These are phyloP conservation scores for Aldabrachelys gigantea DNA, from an alignment of 2,113 vertebrate species.

Conservation along the genomic window DNA sequence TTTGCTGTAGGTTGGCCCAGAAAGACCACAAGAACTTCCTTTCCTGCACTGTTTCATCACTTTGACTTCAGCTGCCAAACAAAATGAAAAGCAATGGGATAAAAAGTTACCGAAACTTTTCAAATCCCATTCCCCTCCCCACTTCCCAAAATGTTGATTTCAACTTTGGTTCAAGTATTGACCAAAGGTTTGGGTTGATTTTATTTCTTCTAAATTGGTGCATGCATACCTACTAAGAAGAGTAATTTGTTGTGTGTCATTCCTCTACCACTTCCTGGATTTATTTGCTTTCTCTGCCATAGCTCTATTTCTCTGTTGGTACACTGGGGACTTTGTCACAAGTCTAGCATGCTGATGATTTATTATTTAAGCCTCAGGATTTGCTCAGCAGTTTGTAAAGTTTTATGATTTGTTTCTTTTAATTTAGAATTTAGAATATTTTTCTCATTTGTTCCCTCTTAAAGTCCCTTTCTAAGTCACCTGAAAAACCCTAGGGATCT, in stretches of 20 bases:
- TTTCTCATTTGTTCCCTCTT: background rate
- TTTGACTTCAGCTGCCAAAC: constrained; percentile 50
- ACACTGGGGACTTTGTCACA: background rate
- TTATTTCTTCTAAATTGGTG: background rate
- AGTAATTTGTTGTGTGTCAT: background rate
- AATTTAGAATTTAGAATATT: background rate
- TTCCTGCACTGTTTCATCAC: constrained; percentile 57
- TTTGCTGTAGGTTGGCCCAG: constrained; percentile 29
- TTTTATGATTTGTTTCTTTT: background rate
- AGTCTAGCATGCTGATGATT: background rate
- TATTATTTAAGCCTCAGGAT: background rate
- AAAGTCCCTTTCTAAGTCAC: background rate
- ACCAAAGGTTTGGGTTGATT: background rate
- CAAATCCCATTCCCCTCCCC: background rate
- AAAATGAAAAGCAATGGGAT: constrained; percentile 39
- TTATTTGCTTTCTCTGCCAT: background rate
- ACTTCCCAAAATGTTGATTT: background rate
- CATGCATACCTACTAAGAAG: background rate
- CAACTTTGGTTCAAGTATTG: background rate
- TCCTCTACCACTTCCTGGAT: background rate
- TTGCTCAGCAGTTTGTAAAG: background rate
- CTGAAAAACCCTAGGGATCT: background rate
- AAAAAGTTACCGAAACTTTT: constrained; percentile 30
- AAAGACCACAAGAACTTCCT: constrained; percentile 71
- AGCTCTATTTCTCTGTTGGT: background rate